Base-by-base conservation (phyloP, 2,888 invertebrate species). In the Melanargia galathea region DNA sequence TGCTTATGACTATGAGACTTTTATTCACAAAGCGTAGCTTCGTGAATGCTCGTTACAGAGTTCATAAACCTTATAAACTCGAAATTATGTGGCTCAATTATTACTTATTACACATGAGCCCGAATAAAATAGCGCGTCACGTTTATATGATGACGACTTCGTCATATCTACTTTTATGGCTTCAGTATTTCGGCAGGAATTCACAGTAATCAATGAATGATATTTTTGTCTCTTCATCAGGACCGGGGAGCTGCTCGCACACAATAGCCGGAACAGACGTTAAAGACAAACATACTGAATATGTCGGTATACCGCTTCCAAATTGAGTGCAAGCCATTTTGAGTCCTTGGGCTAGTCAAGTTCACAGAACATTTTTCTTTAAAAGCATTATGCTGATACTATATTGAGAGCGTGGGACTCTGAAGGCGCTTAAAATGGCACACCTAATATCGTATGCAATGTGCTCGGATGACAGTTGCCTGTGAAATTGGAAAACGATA, bases 251-350 rank as follows among this genome's bases (percentile, higher is more conserved):
- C 49, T 26, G 58, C 63, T 60, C 54, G 43, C 60, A 62, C 22
- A 68, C 68, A 68, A 68, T 68, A 66, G 66, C 68, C 63, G 68
- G 66, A 66, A 68, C 60, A 64, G 49, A 56, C 60, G 49, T 45
- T 56, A 62, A 59, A 46, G 38, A 62, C 45, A 60, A 63, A 46
- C 49, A 43, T 52, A 57, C 45, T 57, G 40, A 51, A 38, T 20
- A 55, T 13, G 38, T 33, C 40, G 26, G 10, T 40, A 56, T 55
- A 51, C 48, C 48, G 62, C 40, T 22, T 52, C 7, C 8, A 43
- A 60, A 60, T 52, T 46, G 13, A 13, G 3, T 62, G n/a, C 48
- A 62, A 43, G 30, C 48, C 11, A 62, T 33, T 60, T 43, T 57
- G 40, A 22, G 30, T 18, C 10, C 38, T 67, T 52, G 35, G 46